These are phyloP conservation scores for Caenorhabditis elegans DNA, from an alignment of 1,140 invertebrate species.

Conservation along the genomic window WBcel235 BX284604.4:6929501-6930000, in stretches of 20 bases:
- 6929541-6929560: background rate
- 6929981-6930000: slow-evolving; percentile 39
- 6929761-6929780: slow-evolving; percentile 59
- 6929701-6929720: slow-evolving; percentile 47
- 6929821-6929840: slow-evolving; percentile 64
- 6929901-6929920: slow-evolving; percentile 60
- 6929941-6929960: slow-evolving; percentile 46
- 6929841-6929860: slow-evolving; percentile 60
- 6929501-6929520: slow-evolving; percentile 61
- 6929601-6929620: slow-evolving; percentile 63
- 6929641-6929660: slow-evolving; percentile 64
- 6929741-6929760: slow-evolving; percentile 57
- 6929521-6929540: slow-evolving; percentile 64
- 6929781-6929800: slow-evolving; percentile 64
- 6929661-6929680: slow-evolving; percentile 61
- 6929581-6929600: slow-evolving; percentile 56
- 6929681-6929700: slow-evolving; percentile 59
- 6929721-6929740: slow-evolving; percentile 39
- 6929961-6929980: background rate
- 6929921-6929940: slow-evolving; percentile 53
- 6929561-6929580: background rate
- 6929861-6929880: slow-evolving; percentile 57
- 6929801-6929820: slow-evolving; percentile 61
- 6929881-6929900: slow-evolving; percentile 54
- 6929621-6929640: slow-evolving; percentile 64